These are phyloP conservation scores for Pyrochroa serraticornis DNA, from an alignment of 2,888 invertebrate species.

Conservation along the genomic window DNA sequence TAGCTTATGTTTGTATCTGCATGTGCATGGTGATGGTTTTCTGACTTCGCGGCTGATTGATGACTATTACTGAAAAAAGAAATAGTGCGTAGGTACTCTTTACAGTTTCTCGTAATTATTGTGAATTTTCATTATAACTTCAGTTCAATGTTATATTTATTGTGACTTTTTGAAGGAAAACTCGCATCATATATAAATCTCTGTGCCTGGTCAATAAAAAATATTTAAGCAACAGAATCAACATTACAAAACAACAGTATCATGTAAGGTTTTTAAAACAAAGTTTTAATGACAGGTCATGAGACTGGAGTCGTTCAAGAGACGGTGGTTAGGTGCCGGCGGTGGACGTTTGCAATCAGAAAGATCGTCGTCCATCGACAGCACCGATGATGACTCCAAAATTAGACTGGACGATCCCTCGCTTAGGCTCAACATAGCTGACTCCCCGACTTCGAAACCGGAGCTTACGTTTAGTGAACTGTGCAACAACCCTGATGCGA, in stretches of 20 bases:
- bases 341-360: conserved; percentile 46
- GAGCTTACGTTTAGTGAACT: conserved; percentile 42
- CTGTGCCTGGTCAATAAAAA: no score
- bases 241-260: conserved; percentile 2
- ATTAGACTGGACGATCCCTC: conserved; percentile 55
- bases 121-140: no score
- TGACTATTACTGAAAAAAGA: not conserved
- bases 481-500: conserved; percentile 34
- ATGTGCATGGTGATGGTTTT: not conserved
- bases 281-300: conserved; percentile 64
- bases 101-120: no score
- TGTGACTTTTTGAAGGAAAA: no score
- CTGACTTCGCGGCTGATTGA: no score
- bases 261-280: conserved; percentile 11
- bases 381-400: conserved; percentile 53
- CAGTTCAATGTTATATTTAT: no score
- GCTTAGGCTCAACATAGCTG: conserved; percentile 49
- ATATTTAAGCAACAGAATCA: not conserved
- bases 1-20: conserved; percentile 5
- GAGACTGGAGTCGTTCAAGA: conserved; percentile 73
- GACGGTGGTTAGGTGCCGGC: conserved; percentile 62
- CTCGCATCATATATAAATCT: no score
- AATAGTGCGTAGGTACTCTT: not conserved
- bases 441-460: conserved; percentile 44
- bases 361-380: conserved; percentile 53